Evolutionary conservation across 2,888 invertebrate species (phyloP), one percentile per base, ranked within the genome.

Genomic region (Steinernema scapterisci): DNA sequence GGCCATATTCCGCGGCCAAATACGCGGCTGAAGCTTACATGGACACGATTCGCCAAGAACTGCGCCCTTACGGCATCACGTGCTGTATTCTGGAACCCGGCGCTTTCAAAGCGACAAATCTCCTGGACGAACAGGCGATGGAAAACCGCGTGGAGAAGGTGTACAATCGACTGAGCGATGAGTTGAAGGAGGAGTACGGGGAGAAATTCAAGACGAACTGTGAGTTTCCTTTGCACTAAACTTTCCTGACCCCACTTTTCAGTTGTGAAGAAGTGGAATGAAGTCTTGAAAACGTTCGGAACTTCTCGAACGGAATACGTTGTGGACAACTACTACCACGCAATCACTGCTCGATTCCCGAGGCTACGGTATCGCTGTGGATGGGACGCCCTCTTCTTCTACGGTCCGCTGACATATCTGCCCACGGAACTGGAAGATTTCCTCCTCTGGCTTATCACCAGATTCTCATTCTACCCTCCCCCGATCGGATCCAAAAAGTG

Each of bases 181-280:
- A 83, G 1, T 76, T 81, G 6, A 81, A 81, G 72, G 78, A 79
- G 19, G 88, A 87, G 72, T 88, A 87, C 74, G 88, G 88, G 51
- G 81, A 83, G 16, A 77, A 82, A 5, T 88, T 80, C 78, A 75
- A 80, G 46, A 77, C 78, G 23, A 81, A 85, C 73, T 81, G 88
- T 88, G 48, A 80, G 84, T 78, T n/a, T n/a, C n/a, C n/a, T n/a
- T n/a, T n/a, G n/a, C n/a, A n/a, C n/a, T n/a, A n/a, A n/a, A n/a
- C n/a, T n/a, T n/a, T n/a, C n/a, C n/a, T n/a, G n/a, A n/a, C n/a
- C n/a, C n/a, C n/a, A n/a, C n/a, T 19, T 71, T 51, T 46, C 76
- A 83, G 83, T 81, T 63, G 78, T 76, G 9, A 70, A 72, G 19
- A 76, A 75, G 74, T 83, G 82, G 82, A 82, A 82, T 71, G 76